Base-by-base conservation (phyloP, 1,140 invertebrate genomes). In the Drosophila lacteicornis region DNA sequence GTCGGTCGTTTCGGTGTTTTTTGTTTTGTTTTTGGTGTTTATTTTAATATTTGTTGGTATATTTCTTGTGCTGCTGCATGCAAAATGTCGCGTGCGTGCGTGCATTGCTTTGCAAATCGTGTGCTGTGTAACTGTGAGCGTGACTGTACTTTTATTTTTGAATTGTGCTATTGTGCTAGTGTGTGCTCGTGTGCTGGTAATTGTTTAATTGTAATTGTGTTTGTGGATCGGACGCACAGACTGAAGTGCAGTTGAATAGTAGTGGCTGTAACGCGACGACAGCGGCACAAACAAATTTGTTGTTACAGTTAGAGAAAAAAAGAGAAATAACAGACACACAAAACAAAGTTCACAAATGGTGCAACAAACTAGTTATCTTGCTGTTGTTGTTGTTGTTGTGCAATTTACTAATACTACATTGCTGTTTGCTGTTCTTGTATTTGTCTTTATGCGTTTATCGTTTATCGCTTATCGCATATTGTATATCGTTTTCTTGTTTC, bases 301-400 rank as follows among this genome's bases (percentile, higher is more conserved):
- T 73, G 45, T 74, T 73, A 74, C 46, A 74, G 56, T 60, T 73
- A 74, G 36, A 71, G 67, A 73, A 73, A 74, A 67, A 70, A 45
- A 74, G 70, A 74, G 62, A 77, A 67, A 76, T 78, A 60, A 77
- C 65, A 77, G 63, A 78, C 75, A 77, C 75, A 78, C 74, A 78
- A 78, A 78, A 78, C 75, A 78, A 78, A 78, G 38, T 78, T 75
- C 71, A 75, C 71, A 75, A 75, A 75, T 63, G 71, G 71, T 63
- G 70, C 71, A 75, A 75, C 75, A 78, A 78, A 78, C 65, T 78
- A 69, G 51, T 57, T 78, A 61, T 76, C 42, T 78, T 78, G 62
- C 47, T 59, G 45, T 60, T 77, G 62, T 77, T 76, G 53, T 76
- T 55, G 69, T 57, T 74, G 51, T 50, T 71, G 75, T 78, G 75